Conservation (phyloP, 2,888 invertebrate genomes). For the Metalampra italica region DNA sequence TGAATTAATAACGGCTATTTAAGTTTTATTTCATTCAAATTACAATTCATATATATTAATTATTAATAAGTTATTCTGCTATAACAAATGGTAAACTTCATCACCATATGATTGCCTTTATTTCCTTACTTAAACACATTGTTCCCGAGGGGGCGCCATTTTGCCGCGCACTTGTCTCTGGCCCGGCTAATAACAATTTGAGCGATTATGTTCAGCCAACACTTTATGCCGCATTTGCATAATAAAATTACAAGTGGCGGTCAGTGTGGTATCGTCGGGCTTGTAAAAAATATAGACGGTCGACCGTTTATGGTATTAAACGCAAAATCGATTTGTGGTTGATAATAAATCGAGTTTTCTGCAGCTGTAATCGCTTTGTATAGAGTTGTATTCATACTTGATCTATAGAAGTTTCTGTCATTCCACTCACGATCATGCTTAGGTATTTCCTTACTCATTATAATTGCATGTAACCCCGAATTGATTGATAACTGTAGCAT, state of each 20-base stretch:
- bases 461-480: too few species aligned
- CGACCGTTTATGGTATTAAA: slow-evolving; percentile 46
- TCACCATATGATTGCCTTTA: too few species aligned
- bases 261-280: slow-evolving; percentile 39
- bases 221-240: slow-evolving; percentile 75
- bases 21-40: too few species aligned
- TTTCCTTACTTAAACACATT: too few species aligned
- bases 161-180: slow-evolving; percentile 45
- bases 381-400: slow-evolving; percentile 9
- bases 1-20: too few species aligned
- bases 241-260: slow-evolving; percentile 67
- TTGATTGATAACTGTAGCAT: too few species aligned
- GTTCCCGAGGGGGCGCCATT: slow-evolving; percentile 32
- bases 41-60: too few species aligned
- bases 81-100: too few species aligned
- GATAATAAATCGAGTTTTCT: slow-evolving; percentile 49
- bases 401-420: not conserved
- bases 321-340: slow-evolving; percentile 49
- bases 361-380: slow-evolving; percentile 15
- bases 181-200: slow-evolving; percentile 46
- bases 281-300: slow-evolving; percentile 49
- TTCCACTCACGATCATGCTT: not conserved
- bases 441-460: not conserved
- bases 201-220: slow-evolving; percentile 68
- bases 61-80: too few species aligned